A percentile compares a stretch with the other conserved stretches of the same genome.
Conservation (phyloP, 2,797 vertebrate genomes). For the Notamacropus eugenii region DNA sequence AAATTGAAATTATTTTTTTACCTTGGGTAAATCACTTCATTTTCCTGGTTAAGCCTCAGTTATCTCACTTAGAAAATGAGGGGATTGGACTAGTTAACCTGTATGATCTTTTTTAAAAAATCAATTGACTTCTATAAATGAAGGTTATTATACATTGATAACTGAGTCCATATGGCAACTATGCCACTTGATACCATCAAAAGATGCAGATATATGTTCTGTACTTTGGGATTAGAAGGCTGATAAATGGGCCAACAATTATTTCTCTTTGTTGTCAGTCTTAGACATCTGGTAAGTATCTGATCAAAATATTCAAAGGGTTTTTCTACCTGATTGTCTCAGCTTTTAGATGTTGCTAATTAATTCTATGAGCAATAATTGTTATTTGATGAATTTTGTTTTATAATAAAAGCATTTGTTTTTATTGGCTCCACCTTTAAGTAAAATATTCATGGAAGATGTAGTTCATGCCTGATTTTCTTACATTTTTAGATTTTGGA, state of each 20-base stretch:
- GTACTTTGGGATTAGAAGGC: neutral
- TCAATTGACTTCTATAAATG: neutral
- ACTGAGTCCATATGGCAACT: neutral
- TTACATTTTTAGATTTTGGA: neutral
- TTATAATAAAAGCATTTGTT: neutral
- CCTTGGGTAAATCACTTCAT: fast-evolving
- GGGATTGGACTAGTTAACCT: neutral
- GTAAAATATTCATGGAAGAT: neutral
- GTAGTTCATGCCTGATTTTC: neutral
- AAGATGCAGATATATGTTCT: neutral
- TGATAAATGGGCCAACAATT: neutral
- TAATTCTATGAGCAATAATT: neutral
- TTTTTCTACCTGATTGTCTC: neutral
- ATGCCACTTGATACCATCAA: neutral
- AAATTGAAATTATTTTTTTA: neutral
- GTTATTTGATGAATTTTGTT: neutral
- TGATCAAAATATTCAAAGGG: neutral
- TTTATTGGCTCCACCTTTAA: neutral
- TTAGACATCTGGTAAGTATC: neutral
- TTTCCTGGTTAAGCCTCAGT: neutral
- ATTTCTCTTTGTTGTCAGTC: neutral
- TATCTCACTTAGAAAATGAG: neutral
- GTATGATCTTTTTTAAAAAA: neutral
- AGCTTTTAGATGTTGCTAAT: neutral
- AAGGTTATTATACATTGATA: no score